These are phyloP conservation scores for Bucorvus abyssinicus DNA, from an alignment of 2,797 vertebrate species.

Conservation along the genomic window DNA sequence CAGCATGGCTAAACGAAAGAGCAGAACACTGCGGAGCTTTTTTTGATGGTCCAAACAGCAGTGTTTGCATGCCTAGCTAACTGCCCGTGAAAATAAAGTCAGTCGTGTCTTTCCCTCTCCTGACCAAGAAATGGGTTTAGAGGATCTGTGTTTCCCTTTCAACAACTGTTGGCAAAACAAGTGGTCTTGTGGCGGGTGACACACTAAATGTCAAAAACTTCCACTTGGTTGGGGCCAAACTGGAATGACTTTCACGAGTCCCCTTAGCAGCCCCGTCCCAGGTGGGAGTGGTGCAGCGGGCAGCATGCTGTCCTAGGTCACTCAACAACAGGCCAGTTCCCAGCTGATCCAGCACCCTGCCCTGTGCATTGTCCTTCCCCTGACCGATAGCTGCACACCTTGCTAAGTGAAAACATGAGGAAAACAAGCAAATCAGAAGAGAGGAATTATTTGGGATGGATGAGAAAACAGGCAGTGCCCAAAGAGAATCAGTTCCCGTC, in stretches of 20 bases:
- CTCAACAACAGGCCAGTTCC: background rate
- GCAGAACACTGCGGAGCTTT: background rate
- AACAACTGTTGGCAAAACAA: background rate
- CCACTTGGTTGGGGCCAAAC: background rate
- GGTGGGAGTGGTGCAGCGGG: background rate
- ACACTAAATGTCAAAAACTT: background rate
- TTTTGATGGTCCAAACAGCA: background rate
- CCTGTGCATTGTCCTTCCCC: background rate
- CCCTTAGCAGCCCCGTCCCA: background rate
- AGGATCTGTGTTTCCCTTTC: background rate
- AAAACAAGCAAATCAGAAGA: background rate
- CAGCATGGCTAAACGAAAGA: background rate
- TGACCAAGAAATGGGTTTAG: background rate
- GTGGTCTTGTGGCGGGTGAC: background rate
- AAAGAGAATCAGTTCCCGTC: background rate
- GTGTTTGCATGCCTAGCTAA: background rate
- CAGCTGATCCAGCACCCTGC: background rate
- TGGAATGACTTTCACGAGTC: background rate
- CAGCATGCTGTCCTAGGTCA: accelerated
- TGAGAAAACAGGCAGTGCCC: background rate
- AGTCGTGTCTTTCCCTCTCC: background rate
- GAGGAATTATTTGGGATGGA: background rate
- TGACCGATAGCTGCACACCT: background rate
- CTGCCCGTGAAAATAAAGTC: background rate
- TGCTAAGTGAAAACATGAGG: background rate